phyloP scores from a whole-genome alignment of 2,797 vertebrate species.

The Astyanax mexicanus region DNA sequence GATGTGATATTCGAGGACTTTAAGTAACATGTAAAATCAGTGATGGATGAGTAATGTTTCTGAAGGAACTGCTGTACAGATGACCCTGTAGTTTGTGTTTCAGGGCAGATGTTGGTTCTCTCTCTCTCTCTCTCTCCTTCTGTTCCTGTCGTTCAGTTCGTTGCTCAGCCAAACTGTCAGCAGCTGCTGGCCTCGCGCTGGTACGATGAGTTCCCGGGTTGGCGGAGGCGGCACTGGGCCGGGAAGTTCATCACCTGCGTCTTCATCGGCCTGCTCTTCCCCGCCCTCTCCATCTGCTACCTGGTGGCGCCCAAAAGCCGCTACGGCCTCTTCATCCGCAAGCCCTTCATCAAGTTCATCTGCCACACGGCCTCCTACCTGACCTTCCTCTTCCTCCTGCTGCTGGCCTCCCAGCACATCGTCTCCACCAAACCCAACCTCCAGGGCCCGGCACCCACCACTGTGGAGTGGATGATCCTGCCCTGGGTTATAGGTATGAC shows the following conservation, averaged over 20 bases:
- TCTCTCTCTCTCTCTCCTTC: conserved; percentile 4
- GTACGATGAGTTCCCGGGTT: conserved; percentile 96
- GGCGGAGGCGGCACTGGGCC: conserved; percentile 96
- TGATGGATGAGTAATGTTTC: not conserved
- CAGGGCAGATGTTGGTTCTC: not conserved
- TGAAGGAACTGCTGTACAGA: not conserved
- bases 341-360: conserved; percentile 99
- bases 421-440: conserved; percentile 75
- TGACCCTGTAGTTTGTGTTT: not conserved
- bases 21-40: too few relatives aligned
- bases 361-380: conserved; percentile 98
- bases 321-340: conserved; percentile 92
- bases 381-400: conserved; percentile 95
- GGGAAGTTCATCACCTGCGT: conserved; percentile 92
- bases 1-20: too few relatives aligned
- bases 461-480: conserved; percentile 98
- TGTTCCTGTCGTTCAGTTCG: conserved; percentile 85
- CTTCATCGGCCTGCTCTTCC: conserved; percentile 93
- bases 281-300: conserved; percentile 91
- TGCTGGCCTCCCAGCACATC: conserved; percentile 94
- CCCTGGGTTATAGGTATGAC: conserved; percentile 97
- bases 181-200: conserved; percentile 96
- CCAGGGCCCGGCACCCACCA: conserved; percentile 90
- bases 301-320: conserved; percentile 92
- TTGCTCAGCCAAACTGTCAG: conserved; percentile 98